Evolutionary conservation across 2,888 invertebrate species (phyloP).

Genomic region (Lumbricus terrestris): DNA sequence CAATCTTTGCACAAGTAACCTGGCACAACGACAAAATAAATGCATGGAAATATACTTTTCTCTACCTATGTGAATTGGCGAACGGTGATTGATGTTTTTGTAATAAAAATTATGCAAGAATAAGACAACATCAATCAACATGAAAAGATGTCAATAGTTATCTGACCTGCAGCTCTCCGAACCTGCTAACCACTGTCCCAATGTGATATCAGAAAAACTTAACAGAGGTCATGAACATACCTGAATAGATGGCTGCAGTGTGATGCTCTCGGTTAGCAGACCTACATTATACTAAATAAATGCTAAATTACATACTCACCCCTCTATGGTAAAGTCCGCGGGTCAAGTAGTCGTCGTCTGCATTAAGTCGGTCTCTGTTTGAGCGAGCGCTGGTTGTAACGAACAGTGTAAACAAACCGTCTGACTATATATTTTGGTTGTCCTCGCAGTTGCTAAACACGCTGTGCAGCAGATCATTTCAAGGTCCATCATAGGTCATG

Average conservation of each 20-base stretch:
- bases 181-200: too few species aligned
- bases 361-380: neutral
- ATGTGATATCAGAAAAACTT: too few species aligned
- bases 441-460: neutral
- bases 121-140: too few species aligned
- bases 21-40: too few species aligned
- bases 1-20: too few species aligned
- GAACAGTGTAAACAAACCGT: neutral
- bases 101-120: too few species aligned
- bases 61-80: too few species aligned
- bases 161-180: too few species aligned
- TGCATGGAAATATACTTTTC: too few species aligned
- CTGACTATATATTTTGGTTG: neutral
- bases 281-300: neutral
- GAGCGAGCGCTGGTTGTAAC: neutral
- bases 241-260: neutral
- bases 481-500: neutral
- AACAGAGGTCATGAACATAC: neutral
- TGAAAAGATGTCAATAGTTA: too few species aligned
- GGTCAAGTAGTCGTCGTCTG: neutral
- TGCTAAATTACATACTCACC: neutral
- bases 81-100: too few species aligned
- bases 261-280: neutral
- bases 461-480: neutral
- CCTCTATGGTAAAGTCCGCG: neutral